These are phyloP conservation scores for Sebastes hubbsi DNA, from an alignment of 2,797 vertebrate genomes.

Conservation along the genomic window DNA sequence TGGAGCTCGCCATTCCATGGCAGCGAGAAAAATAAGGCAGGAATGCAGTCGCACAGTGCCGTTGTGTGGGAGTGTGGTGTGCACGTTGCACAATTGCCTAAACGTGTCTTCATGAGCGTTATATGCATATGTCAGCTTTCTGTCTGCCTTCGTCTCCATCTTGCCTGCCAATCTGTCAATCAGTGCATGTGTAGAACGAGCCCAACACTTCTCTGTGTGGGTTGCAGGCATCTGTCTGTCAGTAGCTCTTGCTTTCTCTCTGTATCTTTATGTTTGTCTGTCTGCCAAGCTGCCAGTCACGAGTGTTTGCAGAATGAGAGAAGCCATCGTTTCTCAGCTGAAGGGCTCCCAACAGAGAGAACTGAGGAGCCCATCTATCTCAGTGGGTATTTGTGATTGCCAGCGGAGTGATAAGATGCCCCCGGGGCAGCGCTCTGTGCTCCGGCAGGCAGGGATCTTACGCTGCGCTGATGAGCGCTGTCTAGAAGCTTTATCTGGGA, in stretches of 20 bases:
- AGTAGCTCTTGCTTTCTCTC: constrained; percentile 62
- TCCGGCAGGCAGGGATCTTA: constrained; percentile 67
- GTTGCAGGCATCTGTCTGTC: constrained; percentile 73
- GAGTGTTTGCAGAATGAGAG: constrained; percentile 58
- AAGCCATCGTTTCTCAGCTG: constrained; percentile 59
- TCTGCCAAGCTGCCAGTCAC: constrained; percentile 74
- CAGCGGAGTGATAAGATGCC: constrained; percentile 72
- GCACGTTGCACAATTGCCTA: not conserved
- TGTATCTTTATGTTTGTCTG: constrained; percentile 68
- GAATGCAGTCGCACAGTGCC: constrained; percentile 34
- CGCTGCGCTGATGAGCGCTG: constrained; percentile 65
- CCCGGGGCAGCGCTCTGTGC: constrained; percentile 66
- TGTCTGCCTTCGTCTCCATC: constrained; percentile 55
- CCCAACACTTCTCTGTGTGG: constrained; percentile 61
- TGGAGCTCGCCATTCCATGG: constrained; percentile 7
- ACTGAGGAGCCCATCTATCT: constrained; percentile 66
- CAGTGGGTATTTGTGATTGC: constrained; percentile 73
- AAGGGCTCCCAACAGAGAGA: constrained; percentile 68
- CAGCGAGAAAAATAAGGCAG: constrained; percentile 52
- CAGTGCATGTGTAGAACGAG: constrained; percentile 48
- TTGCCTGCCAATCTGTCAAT: constrained; percentile 70
- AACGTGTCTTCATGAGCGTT: constrained; percentile 24
- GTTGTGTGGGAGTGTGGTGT: constrained; percentile 20
- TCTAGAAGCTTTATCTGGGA: constrained; percentile 70
- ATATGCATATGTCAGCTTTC: constrained; percentile 65